These are phyloP conservation scores for Actias luna DNA, from an alignment of 2,888 invertebrate species.

Conservation along the genomic window DNA sequence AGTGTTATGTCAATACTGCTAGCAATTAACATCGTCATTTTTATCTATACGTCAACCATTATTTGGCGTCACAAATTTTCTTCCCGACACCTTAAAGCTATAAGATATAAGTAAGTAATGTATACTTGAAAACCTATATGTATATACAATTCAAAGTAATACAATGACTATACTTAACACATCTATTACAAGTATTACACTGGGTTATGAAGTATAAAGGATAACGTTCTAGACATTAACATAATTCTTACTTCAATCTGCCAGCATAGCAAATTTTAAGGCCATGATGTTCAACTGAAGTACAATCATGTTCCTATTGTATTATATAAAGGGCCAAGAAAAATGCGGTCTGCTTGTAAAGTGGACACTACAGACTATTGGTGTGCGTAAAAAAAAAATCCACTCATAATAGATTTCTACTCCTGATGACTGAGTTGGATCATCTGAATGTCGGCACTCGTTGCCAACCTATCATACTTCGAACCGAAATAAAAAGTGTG, in stretches of 20 bases:
- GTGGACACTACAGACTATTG: no score
- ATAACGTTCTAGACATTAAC: neutral
- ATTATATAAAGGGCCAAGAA: no score
- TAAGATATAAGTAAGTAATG: conserved; percentile 78
- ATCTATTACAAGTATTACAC: neutral
- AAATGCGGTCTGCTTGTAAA: no score
- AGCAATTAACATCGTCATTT: conserved; percentile 80
- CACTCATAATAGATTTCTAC: no score
- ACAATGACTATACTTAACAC: neutral
- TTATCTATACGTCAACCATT: conserved; percentile 78
- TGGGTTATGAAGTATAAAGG: neutral
- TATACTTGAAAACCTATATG: neutral
- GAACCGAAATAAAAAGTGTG: no score
- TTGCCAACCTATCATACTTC: no score
- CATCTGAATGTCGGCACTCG: no score
- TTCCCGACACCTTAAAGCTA: conserved; percentile 66
- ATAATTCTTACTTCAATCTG: neutral
- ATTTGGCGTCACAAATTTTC: conserved; percentile 79
- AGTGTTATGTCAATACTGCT: conserved; percentile 83
- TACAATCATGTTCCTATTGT: no score
- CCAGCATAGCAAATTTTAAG: neutral
- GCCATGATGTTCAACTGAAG: no score
- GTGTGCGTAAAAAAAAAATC: no score
- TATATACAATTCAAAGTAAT: neutral
- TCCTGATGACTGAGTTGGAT: no score